Percentiles rank a stretch among this genome's conserved stretches.
These are phyloP conservation scores for Chiloscyllium punctatum DNA, from an alignment of 2,797 vertebrate genomes.

Conservation along the genomic window DNA sequence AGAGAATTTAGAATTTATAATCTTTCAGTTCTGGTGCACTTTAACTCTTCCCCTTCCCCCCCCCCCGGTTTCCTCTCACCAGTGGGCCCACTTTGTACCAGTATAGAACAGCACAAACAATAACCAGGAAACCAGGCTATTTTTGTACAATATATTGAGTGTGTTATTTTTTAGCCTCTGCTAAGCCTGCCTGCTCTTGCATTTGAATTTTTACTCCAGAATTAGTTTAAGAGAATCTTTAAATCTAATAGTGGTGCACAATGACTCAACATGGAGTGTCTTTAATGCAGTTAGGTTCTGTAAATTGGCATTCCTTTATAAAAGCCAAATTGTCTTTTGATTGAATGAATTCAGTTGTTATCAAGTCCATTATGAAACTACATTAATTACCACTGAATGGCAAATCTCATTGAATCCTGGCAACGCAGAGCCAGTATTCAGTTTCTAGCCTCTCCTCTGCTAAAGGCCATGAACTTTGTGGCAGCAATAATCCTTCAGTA, in stretches of 20 bases:
- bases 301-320: background rate
- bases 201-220: background rate
- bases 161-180: background rate
- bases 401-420: background rate
- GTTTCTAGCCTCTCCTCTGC: background rate
- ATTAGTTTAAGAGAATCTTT: too few relatives aligned
- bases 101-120: background rate
- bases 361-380: background rate
- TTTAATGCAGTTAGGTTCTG: background rate
- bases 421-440: background rate
- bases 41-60: too few relatives aligned
- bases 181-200: background rate
- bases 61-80: background rate
- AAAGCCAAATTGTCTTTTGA: background rate
- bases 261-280: background rate
- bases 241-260: background rate
- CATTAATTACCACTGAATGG: background rate
- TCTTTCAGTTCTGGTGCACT: background rate
- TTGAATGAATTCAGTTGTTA: background rate
- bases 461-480: background rate
- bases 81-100: background rate
- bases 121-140: background rate
- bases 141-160: background rate
- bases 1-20: background rate
- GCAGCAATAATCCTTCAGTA: background rate